Conservation (phyloP, 2,888 invertebrate genomes). For the Xestia c-nigrum region DNA sequence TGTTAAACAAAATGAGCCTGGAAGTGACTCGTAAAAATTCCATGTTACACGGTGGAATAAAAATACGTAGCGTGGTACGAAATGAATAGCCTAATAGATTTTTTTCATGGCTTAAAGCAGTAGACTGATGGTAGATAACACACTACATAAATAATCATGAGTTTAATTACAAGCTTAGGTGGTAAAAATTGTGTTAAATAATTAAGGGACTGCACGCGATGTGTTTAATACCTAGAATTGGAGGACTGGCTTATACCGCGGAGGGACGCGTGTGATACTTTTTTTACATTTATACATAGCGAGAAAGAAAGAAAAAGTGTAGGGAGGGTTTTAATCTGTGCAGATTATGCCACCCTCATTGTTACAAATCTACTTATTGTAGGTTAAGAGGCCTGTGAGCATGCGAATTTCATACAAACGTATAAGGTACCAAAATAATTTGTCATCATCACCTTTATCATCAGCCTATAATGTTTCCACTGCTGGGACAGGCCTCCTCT, state of each 20-base stretch:
- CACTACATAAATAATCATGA: slow-evolving; percentile 43
- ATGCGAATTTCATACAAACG: too few relatives aligned
- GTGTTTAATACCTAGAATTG: not conserved
- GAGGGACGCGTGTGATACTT: not conserved
- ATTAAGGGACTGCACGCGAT: slow-evolving; percentile 43
- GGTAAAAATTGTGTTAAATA: slow-evolving; percentile 35
- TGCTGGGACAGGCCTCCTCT: too few relatives aligned
- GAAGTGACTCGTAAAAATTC: not conserved
- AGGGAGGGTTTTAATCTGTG: too few relatives aligned
- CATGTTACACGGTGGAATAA: not conserved
- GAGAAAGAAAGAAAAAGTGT: too few relatives aligned
- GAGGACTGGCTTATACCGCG: not conserved
- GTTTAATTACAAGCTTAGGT: slow-evolving; percentile 39
- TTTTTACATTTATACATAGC: too few relatives aligned
- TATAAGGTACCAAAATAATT: too few relatives aligned
- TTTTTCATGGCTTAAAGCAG: not conserved
- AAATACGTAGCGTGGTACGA: not conserved
- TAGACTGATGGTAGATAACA: slow-evolving; percentile 34
- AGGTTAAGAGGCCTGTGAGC: too few relatives aligned
- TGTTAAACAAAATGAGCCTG: not conserved
- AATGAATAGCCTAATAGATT: slow-evolving; percentile 10
- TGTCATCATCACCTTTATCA: too few relatives aligned
- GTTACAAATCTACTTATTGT: too few relatives aligned
- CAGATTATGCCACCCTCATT: too few relatives aligned
- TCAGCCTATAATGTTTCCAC: too few relatives aligned